Evolutionary conservation across 2,888 invertebrate species (phyloP).

Genomic region (Cheiracanthium punctorium): DNA sequence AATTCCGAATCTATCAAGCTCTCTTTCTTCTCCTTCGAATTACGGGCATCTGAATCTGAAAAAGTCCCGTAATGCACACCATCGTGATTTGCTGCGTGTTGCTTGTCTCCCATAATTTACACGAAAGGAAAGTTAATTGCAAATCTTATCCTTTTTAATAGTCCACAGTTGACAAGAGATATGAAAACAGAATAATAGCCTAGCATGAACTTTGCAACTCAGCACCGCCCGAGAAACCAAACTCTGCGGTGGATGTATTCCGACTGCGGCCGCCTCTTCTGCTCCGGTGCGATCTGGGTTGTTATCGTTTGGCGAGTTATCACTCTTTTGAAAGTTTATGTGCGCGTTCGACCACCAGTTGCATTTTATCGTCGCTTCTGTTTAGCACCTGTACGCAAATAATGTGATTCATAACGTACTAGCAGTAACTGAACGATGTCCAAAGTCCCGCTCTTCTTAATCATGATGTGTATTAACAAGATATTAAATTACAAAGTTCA

Average conservation of each 20-base stretch:
- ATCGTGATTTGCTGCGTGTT: slow-evolving; percentile 30
- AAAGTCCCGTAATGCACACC: slow-evolving; percentile 58
- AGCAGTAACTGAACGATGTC: neutral
- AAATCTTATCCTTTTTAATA: slow-evolving; percentile 26
- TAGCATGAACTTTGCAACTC: neutral
- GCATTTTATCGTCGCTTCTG: no score
- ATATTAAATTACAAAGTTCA: neutral
- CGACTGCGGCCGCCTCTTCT: neutral
- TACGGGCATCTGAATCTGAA: neutral
- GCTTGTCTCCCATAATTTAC: slow-evolving; percentile 52
- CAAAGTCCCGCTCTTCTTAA: neutral
- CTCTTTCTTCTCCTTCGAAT: neutral
- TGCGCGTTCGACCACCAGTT: neutral
- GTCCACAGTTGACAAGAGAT: neutral
- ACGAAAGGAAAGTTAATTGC: slow-evolving; percentile 30
- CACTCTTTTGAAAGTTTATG: slow-evolving; percentile 3
- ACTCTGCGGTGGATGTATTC: neutral
- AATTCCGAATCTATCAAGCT: neutral
- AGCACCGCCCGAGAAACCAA: neutral
- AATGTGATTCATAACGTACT: neutral
- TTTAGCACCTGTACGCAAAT: neutral
- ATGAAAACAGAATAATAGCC: neutral
- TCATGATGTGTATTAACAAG: neutral
- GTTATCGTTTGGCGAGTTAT: slow-evolving; percentile 44
- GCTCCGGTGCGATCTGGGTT: neutral